Percentiles rank a stretch among this genome's conserved stretches.
Conservation (phyloP, 2,888 invertebrate species). For the Amorpha juglandis region DNA sequence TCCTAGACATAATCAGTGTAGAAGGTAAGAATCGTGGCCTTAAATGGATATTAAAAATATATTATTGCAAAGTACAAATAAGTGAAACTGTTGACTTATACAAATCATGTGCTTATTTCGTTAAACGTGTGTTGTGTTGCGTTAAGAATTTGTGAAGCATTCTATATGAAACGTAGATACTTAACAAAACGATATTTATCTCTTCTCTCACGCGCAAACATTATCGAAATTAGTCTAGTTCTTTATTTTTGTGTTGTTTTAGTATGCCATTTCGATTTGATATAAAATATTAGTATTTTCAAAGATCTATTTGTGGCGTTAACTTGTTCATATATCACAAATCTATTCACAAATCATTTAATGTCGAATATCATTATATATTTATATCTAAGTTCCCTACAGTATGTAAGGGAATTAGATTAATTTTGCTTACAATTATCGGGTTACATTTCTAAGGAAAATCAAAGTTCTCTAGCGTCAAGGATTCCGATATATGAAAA, state of each 20-base stretch:
- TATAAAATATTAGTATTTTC: neutral
- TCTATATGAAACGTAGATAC: neutral
- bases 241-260: neutral
- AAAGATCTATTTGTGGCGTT: neutral
- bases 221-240: conserved; percentile 2
- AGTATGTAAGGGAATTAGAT: neutral
- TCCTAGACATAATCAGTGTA: conserved; percentile 46
- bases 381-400: neutral
- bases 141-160: neutral
- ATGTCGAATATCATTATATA: neutral
- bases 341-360: neutral
- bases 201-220: neutral
- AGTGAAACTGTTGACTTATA: conserved; percentile 30
- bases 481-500: conserved; percentile 2
- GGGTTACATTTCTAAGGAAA: neutral
- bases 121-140: conserved; percentile 5
- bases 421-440: neutral
- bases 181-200: neutral
- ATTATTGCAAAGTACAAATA: conserved; percentile 26
- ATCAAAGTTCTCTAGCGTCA: neutral
- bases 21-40: conserved; percentile 43
- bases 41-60: conserved; percentile 38
- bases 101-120: conserved; percentile 38
- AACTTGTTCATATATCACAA: neutral
- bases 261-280: neutral